These are phyloP conservation scores for Oegoconia quadripuncta DNA, from an alignment of 2,888 invertebrate species.

Conservation along the genomic window DNA sequence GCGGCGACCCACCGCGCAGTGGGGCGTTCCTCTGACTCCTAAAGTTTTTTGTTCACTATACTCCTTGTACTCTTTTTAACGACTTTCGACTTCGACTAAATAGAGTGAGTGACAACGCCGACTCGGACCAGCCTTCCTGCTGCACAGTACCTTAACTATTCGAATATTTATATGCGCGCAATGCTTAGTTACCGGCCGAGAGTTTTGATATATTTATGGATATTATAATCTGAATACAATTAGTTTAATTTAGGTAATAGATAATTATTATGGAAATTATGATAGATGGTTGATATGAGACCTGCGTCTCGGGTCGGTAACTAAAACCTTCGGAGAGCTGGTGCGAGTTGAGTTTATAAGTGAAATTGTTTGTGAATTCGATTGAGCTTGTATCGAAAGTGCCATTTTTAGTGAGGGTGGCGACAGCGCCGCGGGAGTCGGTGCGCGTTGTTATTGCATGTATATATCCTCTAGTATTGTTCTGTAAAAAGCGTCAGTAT, in stretches of 20 bases:
- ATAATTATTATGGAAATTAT: constrained; percentile 30
- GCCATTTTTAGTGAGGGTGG: constrained; percentile 46
- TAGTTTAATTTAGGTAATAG: constrained; percentile 48
- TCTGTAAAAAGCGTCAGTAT: constrained; percentile 68
- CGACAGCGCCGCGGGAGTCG: constrained; percentile 32
- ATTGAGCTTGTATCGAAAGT: constrained; percentile 43
- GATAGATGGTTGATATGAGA: constrained; percentile 35
- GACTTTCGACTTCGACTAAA: constrained; percentile 20
- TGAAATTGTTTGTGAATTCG: constrained; percentile 14
- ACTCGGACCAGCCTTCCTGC: constrained; percentile 25
- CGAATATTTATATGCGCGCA: constrained; percentile 37
- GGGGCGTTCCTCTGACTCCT: not conserved
- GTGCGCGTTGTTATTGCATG: constrained; percentile 51
- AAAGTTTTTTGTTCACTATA: constrained; percentile 33
- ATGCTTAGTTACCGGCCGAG: constrained; percentile 31
- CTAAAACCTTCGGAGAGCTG: constrained; percentile 18
- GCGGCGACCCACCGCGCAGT: not conserved
- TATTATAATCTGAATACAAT: constrained; percentile 12
- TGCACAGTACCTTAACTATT: constrained; percentile 30
- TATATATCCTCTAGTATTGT: constrained; percentile 53
- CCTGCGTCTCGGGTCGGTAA: constrained; percentile 32
- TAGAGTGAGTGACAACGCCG: constrained; percentile 18
- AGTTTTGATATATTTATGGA: constrained; percentile 43
- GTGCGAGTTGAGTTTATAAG: constrained; percentile 20
- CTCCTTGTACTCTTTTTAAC: constrained; percentile 20